Base-by-base conservation (phyloP, 2,888 invertebrate species). In the Meghimatium bilineatum region DNA sequence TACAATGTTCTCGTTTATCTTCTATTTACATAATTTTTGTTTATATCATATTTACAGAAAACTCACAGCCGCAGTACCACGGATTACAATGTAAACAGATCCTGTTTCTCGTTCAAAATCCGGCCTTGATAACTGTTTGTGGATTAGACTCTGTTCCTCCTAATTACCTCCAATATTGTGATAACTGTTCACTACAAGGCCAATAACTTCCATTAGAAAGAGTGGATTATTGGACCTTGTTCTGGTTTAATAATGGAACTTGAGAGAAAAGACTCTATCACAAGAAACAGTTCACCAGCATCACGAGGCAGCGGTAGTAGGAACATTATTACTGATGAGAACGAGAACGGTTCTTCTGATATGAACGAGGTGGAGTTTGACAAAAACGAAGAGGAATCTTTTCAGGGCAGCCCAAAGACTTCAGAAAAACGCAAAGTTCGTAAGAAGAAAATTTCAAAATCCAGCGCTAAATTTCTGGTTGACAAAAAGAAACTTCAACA, bases 401-500 rank as follows among this genome's bases (percentile, higher is more conserved):
- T 32, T 63, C 29, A 44, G 8, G 78, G 20, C 32, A 74, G 74
- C 66, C 74, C 74, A 20, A 49, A 69, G 34, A 1, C n/a, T 23
- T 69, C 80, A 69, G 80, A 71, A 14, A 80, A 69, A 34, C 49
- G 52, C 26, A 74, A 75, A 26, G 74, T 72, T 49, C n/a, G 32
- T 14, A 74, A 67, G 52, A 76, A 77, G 66, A 44, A 49, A n/a
- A 23, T 78, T 26, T 29, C 66, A 34, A 83, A 76, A 32, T 34
- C 56, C 34, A 60, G 69, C 52, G 66, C 74, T 29, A 84, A 82
- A 71, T 32, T 82, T 63, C 60, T 79, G 34, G 23, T 82, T 74
- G 82, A 85, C 38, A 84, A 82, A 75, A 84, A 82, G 60, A 77
- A 76, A 29, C 38, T 74, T 69, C 60, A 82, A 34, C 75, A 84